Evolutionary conservation across 2,888 invertebrate species (phyloP), one percentile per base, ranked within the genome.

Genomic region (Caenorhabditis drosophilae): DNA sequence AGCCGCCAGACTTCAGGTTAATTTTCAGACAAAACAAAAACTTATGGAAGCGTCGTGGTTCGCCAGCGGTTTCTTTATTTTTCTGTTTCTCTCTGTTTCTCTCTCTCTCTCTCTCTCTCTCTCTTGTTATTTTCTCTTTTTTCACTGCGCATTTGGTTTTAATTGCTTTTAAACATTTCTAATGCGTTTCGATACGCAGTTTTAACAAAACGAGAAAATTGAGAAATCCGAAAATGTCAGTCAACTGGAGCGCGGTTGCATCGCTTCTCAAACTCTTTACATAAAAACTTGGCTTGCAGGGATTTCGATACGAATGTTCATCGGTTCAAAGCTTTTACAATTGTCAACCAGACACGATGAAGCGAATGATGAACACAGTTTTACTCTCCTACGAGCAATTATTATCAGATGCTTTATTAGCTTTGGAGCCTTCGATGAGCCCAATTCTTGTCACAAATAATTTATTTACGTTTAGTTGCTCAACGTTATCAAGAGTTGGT

Each of bases 371-470:
- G 45, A 55, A 67, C 23, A 50, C 54, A 54, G 64, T 72, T 11
- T 46, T 55, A 6, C 36, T 54, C 20, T 56, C 55, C 22, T 59
- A 59, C 41, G 60, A 68, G 26, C 54, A 57, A 27, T 51, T 81
- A 27, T 49, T 78, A 58, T 66, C 64, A 40, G 79, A 80, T 50
- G 70, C 70, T 44, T 52, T 78, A n/a, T 52, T 78, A 38, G 67
- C 70, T 20, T 70, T 72, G 22, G 77, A 80, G 46, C 79, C 80
- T 1, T 66, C 61, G n/a, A 61, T 51, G 9, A 75, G 73, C 25
- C 66, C 81, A 18, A 82, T 82, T 31, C 57, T 82, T 44, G 82
- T 81, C 42, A 80, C 79, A 3, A 80, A 81, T 55, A 82, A 79
- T 46, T 60, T 80, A 15, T 82, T 76, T 56, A 66, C 73, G 12